Percentiles rank a stretch among this genome's conserved stretches.
Evolutionary conservation across 2,888 invertebrate genomes (phyloP).

Genomic region (Dorcus parallelipipedus): DNA sequence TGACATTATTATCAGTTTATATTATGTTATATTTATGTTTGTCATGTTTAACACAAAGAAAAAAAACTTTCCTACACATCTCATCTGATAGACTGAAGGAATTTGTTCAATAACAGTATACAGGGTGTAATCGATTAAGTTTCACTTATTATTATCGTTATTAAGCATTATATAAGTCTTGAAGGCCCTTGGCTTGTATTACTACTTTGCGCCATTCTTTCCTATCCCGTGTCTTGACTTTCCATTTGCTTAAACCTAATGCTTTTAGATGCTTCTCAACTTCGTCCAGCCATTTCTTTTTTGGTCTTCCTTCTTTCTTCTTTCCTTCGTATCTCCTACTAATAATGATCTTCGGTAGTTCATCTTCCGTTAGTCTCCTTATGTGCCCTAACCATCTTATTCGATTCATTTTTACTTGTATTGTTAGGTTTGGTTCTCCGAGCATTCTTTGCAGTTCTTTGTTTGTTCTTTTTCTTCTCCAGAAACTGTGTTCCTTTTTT

Average conservation of each 20-base stretch:
- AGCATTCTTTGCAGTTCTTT: not conserved
- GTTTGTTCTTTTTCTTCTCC: not conserved
- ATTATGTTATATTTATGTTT: too few relatives aligned
- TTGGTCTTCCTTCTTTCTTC: not conserved
- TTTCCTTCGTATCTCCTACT: not conserved
- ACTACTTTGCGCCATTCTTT: not conserved
- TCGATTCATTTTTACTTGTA: not conserved
- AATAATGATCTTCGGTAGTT: not conserved
- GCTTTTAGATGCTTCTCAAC: not conserved
- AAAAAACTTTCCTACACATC: too few relatives aligned
- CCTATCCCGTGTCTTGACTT: not conserved
- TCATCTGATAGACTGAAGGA: too few relatives aligned
- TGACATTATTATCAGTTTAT: too few relatives aligned
- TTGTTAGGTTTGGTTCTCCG: not conserved
- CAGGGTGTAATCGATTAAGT: too few relatives aligned
- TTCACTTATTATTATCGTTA: too few relatives aligned
- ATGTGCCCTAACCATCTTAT: not conserved
- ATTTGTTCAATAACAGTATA: too few relatives aligned
- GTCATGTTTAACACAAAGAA: too few relatives aligned
- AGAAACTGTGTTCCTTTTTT: not conserved
- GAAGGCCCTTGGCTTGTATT: not conserved
- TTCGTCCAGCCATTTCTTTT: not conserved
- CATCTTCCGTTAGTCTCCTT: not conserved
- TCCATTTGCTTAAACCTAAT: too few relatives aligned
- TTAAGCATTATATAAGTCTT: too few relatives aligned